Evolutionary conservation across 2,797 vertebrate genomes (phyloP).

Genomic region (Leptodactylus fallax): DNA sequence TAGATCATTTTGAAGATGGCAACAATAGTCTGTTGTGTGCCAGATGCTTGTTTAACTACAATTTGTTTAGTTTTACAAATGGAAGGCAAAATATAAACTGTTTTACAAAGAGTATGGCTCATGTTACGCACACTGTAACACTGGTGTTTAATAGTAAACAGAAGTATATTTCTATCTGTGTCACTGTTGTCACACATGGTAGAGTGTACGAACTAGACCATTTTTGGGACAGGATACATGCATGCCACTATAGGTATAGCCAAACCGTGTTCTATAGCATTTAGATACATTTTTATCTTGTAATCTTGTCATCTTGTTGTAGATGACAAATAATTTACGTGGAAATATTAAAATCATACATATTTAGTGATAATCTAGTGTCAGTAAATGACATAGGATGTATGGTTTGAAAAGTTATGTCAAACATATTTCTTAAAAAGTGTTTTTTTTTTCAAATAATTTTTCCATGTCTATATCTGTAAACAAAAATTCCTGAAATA

Average conservation of each 20-base stretch:
- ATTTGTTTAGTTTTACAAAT: slow-evolving; percentile 47
- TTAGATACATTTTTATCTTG: not conserved
- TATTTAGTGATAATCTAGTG: too few relatives aligned
- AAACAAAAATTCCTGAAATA: too few relatives aligned
- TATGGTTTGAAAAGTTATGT: too few relatives aligned
- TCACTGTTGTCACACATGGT: too few relatives aligned
- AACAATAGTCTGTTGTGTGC: not conserved
- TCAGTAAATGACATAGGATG: too few relatives aligned
- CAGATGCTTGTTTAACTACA: slow-evolving; percentile 52
- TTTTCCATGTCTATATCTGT: too few relatives aligned
- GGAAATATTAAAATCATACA: too few relatives aligned
- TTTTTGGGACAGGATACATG: not conserved
- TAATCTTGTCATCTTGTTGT: too few relatives aligned
- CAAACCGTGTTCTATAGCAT: not conserved
- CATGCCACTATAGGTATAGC: not conserved
- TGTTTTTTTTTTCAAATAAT: too few relatives aligned
- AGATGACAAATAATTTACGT: not conserved
- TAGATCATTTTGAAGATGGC: slow-evolving; percentile 35
- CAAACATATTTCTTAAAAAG: too few relatives aligned
- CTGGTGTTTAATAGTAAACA: slow-evolving; percentile 40
- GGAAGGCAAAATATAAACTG: slow-evolving; percentile 49
- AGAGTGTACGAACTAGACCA: not conserved
- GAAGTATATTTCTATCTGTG: slow-evolving; percentile 34
- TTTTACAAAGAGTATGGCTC: slow-evolving; percentile 27
- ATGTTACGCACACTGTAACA: slow-evolving; percentile 23